Conservation (phyloP, 2,797 vertebrate species). For the Esox lucius region DNA sequence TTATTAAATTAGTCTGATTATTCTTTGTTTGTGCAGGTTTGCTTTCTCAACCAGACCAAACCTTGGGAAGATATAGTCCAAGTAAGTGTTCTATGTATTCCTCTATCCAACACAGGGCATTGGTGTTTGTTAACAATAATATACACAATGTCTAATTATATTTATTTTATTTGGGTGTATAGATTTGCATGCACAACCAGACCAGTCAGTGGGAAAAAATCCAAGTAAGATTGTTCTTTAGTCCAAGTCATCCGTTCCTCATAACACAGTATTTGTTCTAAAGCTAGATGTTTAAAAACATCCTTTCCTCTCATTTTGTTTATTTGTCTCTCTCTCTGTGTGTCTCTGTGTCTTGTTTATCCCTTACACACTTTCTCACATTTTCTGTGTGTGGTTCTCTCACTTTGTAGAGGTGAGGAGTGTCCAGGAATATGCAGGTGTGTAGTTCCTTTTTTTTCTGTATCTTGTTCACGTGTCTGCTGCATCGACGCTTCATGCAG, state of each 20-base stretch:
- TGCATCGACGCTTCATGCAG: neutral
- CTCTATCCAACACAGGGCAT: neutral
- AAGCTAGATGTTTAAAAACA: neutral
- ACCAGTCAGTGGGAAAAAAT: conserved; percentile 34
- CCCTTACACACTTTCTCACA: neutral
- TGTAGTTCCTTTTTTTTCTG: neutral
- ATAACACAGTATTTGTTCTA: neutral
- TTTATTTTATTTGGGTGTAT: neutral
- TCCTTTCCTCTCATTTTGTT: neutral
- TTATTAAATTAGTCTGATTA: no score
- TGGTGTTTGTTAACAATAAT: neutral
- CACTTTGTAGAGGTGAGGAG: conserved; percentile 57
- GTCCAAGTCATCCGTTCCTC: neutral
- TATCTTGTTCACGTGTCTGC: neutral
- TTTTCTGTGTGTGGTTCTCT: neutral
- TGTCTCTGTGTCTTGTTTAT: neutral
- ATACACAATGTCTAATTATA: neutral
- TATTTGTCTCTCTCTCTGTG: neutral
- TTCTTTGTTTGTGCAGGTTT: conserved; percentile 50
- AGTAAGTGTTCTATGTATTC: conserved; percentile 52
- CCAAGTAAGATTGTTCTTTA: neutral
- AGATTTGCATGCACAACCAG: conserved; percentile 48
- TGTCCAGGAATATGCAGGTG: conserved; percentile 74
- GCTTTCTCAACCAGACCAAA: conserved; percentile 13
- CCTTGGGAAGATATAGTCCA: conserved; percentile 46